phyloP scores from a whole-genome alignment of 2,113 vertebrate genomes.

The Trichomycterus rosablanca region DNA sequence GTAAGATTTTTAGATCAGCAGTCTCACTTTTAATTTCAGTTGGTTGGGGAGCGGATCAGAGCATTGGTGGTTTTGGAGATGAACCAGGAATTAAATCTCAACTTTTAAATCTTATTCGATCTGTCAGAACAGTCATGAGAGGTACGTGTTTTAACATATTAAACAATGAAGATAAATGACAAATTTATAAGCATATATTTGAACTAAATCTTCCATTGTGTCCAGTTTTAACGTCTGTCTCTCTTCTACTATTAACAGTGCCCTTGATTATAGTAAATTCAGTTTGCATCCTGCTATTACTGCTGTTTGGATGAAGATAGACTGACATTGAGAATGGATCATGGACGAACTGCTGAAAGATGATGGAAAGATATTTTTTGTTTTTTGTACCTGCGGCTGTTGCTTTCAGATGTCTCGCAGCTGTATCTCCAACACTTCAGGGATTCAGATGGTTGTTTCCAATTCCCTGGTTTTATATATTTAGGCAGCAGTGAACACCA shows the following conservation, averaged over 20 bases:
- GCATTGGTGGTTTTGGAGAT: constrained; percentile 91
- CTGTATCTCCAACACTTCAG: too few relatives aligned
- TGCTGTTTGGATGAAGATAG: constrained; percentile 84
- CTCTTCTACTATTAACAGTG: constrained; percentile 67
- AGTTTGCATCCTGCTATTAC: constrained; percentile 78
- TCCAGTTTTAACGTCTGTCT: neutral
- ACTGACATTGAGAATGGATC: neutral
- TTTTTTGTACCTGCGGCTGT: constrained; percentile 18
- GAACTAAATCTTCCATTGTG: too few relatives aligned
- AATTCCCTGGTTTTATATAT: constrained; percentile 10
- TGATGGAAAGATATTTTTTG: constrained; percentile 33
- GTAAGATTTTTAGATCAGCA: too few relatives aligned
- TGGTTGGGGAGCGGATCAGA: constrained; percentile 90
- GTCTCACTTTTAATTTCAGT: constrained; percentile 67
- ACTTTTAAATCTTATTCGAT: constrained; percentile 86
- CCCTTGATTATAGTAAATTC: constrained; percentile 89
- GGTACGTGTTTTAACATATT: constrained; percentile 58
- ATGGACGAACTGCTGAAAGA: constrained; percentile 18
- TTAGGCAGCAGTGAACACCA: neutral
- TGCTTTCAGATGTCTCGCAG: constrained; percentile 5
- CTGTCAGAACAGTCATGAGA: constrained; percentile 92
- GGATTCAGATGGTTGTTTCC: too few relatives aligned
- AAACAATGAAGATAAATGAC: too few relatives aligned
- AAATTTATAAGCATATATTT: too few relatives aligned
- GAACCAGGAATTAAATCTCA: constrained; percentile 94